phyloP scores from a whole-genome alignment of 2,113 vertebrate species.

The Leptocoma aspasia region DNA sequence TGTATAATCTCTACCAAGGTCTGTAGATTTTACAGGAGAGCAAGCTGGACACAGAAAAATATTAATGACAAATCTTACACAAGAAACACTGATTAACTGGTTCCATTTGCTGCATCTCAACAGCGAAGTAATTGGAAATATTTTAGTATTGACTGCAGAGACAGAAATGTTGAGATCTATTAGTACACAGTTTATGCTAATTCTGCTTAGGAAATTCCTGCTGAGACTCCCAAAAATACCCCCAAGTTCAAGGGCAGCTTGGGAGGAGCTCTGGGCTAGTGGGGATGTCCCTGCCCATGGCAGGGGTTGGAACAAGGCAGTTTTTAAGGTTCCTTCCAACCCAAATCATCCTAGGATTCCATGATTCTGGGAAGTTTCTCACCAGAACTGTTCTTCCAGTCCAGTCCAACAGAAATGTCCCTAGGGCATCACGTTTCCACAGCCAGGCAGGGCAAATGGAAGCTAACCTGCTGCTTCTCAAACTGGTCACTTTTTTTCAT shows the following conservation, averaged over 20 bases:
- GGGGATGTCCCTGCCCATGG: background rate
- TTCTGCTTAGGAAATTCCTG: background rate
- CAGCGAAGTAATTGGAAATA: background rate
- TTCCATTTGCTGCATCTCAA: background rate
- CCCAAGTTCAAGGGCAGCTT: background rate
- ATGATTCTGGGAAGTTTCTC: fast-evolving
- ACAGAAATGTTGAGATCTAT: background rate
- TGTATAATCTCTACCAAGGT: background rate
- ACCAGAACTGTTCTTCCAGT: background rate
- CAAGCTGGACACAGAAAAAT: background rate
- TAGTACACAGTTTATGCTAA: background rate
- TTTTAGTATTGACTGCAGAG: background rate
- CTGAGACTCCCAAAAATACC: background rate
- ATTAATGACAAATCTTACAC: background rate
- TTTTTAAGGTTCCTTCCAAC: background rate
- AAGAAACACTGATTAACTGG: background rate
- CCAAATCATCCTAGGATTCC: background rate
- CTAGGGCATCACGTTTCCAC: fast-evolving
- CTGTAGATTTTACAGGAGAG: background rate
- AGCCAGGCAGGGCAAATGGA: background rate
- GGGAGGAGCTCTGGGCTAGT: background rate
- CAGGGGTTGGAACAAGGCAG: fast-evolving
- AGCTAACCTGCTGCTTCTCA: background rate
- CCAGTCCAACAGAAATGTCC: background rate
- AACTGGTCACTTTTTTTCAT: background rate